phyloP scores from a whole-genome alignment of 2,888 invertebrate species.

The Balanococcus diminutus region DNA sequence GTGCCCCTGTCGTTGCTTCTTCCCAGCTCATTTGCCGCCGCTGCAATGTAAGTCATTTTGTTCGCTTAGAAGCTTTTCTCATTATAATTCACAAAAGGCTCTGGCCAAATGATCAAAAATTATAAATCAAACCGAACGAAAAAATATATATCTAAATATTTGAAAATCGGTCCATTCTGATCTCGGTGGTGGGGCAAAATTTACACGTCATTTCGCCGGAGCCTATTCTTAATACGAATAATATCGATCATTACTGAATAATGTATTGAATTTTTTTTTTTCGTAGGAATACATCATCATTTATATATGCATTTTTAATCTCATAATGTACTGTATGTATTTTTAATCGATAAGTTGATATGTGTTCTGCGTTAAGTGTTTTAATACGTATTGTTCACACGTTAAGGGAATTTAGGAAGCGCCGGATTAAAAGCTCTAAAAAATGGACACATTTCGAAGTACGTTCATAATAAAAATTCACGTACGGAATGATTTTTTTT shows the following conservation, averaged over 20 bases:
- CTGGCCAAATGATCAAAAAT: not conserved
- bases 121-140: not conserved
- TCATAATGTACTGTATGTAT: not conserved
- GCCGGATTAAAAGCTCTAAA: not conserved
- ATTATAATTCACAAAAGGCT: not conserved
- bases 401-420: not conserved
- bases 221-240: not conserved
- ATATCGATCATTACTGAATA: not conserved
- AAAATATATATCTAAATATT: too few species aligned
- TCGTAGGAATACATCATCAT: not conserved
- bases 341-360: not conserved
- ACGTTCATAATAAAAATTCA: not conserved
- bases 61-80: constrained; percentile 56
- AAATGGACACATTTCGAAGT: not conserved
- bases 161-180: too few species aligned
- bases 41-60: constrained; percentile 57
- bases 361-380: not conserved
- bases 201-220: not conserved
- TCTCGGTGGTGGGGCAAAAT: too few species aligned
- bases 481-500: not conserved
- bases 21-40: constrained; percentile 54
- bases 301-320: not conserved
- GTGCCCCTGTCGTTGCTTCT: constrained; percentile 56
- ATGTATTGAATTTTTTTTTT: not conserved
- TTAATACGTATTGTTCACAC: not conserved